phyloP scores from a whole-genome alignment of 1,140 invertebrate genomes.

The Megalopta genalis region DNA sequence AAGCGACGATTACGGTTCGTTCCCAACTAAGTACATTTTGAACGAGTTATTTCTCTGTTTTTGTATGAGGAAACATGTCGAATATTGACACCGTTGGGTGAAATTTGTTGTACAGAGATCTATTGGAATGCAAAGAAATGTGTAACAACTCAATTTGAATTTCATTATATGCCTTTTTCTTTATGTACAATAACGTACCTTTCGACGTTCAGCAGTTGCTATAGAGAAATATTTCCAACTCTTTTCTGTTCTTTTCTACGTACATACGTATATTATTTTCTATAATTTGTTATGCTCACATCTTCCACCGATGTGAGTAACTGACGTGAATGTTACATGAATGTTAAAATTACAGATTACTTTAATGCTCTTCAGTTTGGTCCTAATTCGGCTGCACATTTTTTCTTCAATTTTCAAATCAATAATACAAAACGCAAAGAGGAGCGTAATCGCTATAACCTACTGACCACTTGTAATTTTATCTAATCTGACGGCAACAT shows the following conservation, averaged over 20 bases:
- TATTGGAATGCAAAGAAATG: slow-evolving; percentile 72
- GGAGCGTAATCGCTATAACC: slow-evolving; percentile 10
- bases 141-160: slow-evolving; percentile 67
- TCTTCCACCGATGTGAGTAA: slow-evolving; percentile 39
- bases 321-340: slow-evolving; percentile 30
- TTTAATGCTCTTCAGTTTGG: slow-evolving; percentile 54
- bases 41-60: slow-evolving; percentile 4
- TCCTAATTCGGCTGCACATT: slow-evolving; percentile 37
- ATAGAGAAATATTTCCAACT: slow-evolving; percentile 62
- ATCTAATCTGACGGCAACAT: slow-evolving; percentile 5
- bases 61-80: slow-evolving; percentile 19
- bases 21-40: slow-evolving; percentile 22
- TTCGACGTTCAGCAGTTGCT: slow-evolving; percentile 50
- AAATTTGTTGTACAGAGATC: slow-evolving; percentile 59
- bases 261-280: slow-evolving; percentile 56
- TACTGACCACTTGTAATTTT: slow-evolving; percentile 13
- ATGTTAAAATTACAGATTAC: slow-evolving; percentile 36
- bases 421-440: not conserved
- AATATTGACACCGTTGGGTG: slow-evolving; percentile 25
- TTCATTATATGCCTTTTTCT: slow-evolving; percentile 72
- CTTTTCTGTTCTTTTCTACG: slow-evolving; percentile 52
- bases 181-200: slow-evolving; percentile 71
- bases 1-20: slow-evolving; percentile 63
- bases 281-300: slow-evolving; percentile 47
- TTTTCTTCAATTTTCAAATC: not conserved